Base-by-base conservation (phyloP, 2,797 vertebrate species). In the Eulemur mongoz region DNA sequence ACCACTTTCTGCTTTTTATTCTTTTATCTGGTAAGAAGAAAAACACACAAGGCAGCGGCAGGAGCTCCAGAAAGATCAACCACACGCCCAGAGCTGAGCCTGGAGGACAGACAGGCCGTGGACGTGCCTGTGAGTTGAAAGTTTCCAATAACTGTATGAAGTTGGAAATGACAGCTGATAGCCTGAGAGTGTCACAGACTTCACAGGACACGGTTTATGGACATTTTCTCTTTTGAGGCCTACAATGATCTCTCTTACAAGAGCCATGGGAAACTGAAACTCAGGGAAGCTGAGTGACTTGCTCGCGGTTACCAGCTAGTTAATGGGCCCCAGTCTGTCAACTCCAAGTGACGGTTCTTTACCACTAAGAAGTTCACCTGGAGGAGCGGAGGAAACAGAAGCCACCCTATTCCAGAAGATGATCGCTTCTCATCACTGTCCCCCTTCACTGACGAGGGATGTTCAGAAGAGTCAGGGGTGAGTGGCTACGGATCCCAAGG, bases 41-140 rank as follows among this genome's bases (percentile, higher is more conserved):
- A 48, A 73, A 72, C 1, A 20, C 7, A 27, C 0, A 0, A 7
- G 15, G 52, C 0, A 0, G 63, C 5, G 1, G 63, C 38, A n/a
- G 52, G 32, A 32, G 25, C 32, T 43, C 25, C 0, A 8, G 79
- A 65, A 38, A 80, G 48, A 88, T 3, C 69, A 3, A n/a, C 18
- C 25, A 38, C 1, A n/a, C 1, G 7, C 17, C 35, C 4, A 18
- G 14, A 45, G 30, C 35, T 12, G n/a, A 17, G 1, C 15, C 0
- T 1, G 27, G 57, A 65, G 54, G n/a, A 45, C 3, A 17, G 40
- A 43, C 22, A 10, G 52, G 4, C 35, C 23, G 11, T 7, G 25
- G 6, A 43, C 57, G 32, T 27, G 1, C 18, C 25, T 17, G 0
- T 11, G 13, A 23, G 13, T 48, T 70, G 43, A 52, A 7, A 23